A percentile compares a stretch with the other conserved stretches of the same genome.
phyloP scores from a whole-genome alignment of 2,113 vertebrate species.

The Calidris pygmaea region DNA sequence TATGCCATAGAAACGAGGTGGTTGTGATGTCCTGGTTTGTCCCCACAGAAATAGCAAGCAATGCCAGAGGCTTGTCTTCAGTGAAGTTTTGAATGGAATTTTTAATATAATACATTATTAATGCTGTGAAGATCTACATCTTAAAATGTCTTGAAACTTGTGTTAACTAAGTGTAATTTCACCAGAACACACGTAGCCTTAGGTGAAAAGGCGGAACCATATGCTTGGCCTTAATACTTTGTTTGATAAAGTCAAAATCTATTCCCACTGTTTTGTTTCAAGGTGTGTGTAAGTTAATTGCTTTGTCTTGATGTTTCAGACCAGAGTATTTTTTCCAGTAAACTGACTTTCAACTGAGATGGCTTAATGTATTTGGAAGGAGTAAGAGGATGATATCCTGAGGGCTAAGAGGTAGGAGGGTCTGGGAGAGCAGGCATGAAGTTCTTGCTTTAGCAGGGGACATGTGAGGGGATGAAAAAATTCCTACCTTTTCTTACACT shows the following conservation, averaged over 20 bases:
- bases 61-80: not conserved
- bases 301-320: not conserved
- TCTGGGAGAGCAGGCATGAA: not conserved
- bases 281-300: not conserved
- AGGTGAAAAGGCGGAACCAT: not conserved
- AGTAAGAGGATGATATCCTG: not conserved
- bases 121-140: not conserved
- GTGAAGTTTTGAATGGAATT: not conserved
- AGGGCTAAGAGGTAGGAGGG: not conserved
- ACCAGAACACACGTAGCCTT: not conserved
- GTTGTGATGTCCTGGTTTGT: not conserved
- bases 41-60: not conserved
- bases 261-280: not conserved
- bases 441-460: not conserved
- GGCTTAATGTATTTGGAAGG: not conserved
- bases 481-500: not conserved
- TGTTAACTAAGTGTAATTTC: not conserved
- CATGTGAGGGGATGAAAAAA: not conserved
- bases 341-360: not conserved
- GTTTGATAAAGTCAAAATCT: not conserved
- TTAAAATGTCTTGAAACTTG: not conserved
- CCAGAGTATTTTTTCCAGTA: not conserved
- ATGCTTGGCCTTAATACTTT: fast-evolving
- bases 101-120: not conserved
- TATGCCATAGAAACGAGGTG: fast-evolving